Base-by-base conservation (phyloP, 2,113 vertebrate genomes). In the Platysternon megacephalum region DNA sequence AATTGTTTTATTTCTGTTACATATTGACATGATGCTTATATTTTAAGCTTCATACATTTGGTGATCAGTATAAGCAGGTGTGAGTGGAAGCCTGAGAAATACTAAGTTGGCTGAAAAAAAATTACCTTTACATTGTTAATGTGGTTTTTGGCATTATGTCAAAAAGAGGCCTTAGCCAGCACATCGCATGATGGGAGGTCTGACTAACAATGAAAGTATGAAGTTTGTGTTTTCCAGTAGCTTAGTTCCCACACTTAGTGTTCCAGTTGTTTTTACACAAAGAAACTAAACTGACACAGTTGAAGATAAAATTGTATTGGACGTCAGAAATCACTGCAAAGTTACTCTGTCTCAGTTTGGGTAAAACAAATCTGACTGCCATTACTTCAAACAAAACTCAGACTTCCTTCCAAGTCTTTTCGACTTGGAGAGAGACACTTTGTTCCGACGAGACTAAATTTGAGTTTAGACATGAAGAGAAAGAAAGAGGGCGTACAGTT, bases 301-400 rank as follows among this genome's bases (percentile, higher is more conserved):
- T 81, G 21, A 51, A 56, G 13, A 2, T 4, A 0, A 11, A 46
- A 8, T 1, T 17, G 68, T 9, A 78, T 35, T 1, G 32, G 68
- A 2, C 7, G 5, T 26, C 8, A 0, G 0, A 2, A 42, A 3
- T 0, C 58, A 4, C 4, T 1, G 6, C 6, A 2, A 17, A 17
- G 55, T 56, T 28, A 56, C 26, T 56, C 55, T 35, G 13, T 65
- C 29, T 65, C 29, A 61, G 58, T 61, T 35, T 35, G 35, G 14
- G 29, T 35, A 65, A 13, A 65, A 65, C 32, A 65, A 35, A 35
- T 65, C 6, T 65, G 61, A 65, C 32, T n/a, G 61, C 16, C 61
- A 32, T 65, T 65, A 65, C 16, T 65, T 65, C 32, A 65, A 19
- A 35, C 61, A 65, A 65, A 65, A 65, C 3, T 65, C 16, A 35